Evolutionary conservation across 2,113 vertebrate species (phyloP), one percentile per base, ranked within the genome.

Genomic region (Pelecanus crispus): DNA sequence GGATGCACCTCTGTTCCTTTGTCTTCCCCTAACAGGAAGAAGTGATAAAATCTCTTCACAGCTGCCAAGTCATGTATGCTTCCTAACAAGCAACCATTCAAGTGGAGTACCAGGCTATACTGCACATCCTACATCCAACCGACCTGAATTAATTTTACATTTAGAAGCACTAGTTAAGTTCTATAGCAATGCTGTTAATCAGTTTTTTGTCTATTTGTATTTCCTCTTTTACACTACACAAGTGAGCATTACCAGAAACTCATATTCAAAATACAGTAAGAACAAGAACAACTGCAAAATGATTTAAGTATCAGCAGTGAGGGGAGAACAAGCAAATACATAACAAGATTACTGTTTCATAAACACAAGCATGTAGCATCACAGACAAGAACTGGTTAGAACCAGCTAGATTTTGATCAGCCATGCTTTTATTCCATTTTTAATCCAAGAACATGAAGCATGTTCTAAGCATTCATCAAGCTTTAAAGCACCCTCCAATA

Each of bases 371-470:
- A 22, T 31, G 83, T 24, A 91, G 91, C 92, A 92, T 84, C 92
- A 75, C 45, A 87, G 94, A 91, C 66, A 55, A 79, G 78, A 92
- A 84, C 95, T 67, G 66, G 87, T 81, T 90, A 91, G 74, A 96
- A 77, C 78, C 89, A 90, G 94, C 24, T 47, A 92, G 91, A 94
- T 91, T 91, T 95, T 36, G 42, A 91, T 96, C 94, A 95, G 78
- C 50, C 50, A 32, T 66, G 90, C 81, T 93, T 94, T 87, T 83
- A 95, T 88, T 82, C 29, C 62, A 20, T 90, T 92, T 91, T 94
- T 87, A 95, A 94, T 88, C 89, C 91, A 80, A 73, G 55, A 87
- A 91, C 49, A 97, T 34, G 47, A 92, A 95, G 70, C 83, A 85
- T 11, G 14, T 45, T 53, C 61, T 40, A 82, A 94, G 49, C 81